Conservation (phyloP, 2,888 invertebrate species). For the Himalopsyche tibetana region DNA sequence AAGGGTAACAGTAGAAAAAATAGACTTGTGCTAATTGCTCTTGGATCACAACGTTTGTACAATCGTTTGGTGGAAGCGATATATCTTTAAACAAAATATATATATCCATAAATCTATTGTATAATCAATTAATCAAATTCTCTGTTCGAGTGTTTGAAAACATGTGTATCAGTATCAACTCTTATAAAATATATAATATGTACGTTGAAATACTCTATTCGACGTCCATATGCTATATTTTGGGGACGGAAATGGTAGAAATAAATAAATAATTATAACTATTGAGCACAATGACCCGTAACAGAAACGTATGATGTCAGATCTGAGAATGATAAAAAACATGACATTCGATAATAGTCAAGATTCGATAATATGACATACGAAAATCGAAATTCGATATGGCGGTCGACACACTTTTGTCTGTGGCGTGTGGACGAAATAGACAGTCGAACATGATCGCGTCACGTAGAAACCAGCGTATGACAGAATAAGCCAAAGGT, state of each 20-base stretch:
- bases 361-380: conserved; percentile 1
- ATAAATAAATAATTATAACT: background rate
- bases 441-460: background rate
- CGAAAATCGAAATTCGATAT: conserved; percentile 9
- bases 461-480: background rate
- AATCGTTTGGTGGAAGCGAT: too few species aligned
- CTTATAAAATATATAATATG: too few species aligned
- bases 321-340: background rate
- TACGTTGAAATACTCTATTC: too few species aligned
- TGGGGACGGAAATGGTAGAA: too few species aligned
- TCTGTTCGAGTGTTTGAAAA: too few species aligned
- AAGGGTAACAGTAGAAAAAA: too few species aligned
- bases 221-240: too few species aligned
- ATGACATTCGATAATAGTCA: conserved; percentile 35
- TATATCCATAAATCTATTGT: background rate
- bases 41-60: too few species aligned
- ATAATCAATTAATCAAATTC: too few species aligned
- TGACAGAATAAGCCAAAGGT: conserved; percentile 40
- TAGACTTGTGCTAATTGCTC: too few species aligned
- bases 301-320: background rate
- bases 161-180: too few species aligned
- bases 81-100: too few species aligned
- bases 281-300: conserved; percentile 27
- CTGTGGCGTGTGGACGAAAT: background rate
- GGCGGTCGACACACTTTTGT: conserved; percentile 23